Evolutionary conservation across 2,797 vertebrate species (phyloP).

Genomic region (Chrysocyon brachyurus): DNA sequence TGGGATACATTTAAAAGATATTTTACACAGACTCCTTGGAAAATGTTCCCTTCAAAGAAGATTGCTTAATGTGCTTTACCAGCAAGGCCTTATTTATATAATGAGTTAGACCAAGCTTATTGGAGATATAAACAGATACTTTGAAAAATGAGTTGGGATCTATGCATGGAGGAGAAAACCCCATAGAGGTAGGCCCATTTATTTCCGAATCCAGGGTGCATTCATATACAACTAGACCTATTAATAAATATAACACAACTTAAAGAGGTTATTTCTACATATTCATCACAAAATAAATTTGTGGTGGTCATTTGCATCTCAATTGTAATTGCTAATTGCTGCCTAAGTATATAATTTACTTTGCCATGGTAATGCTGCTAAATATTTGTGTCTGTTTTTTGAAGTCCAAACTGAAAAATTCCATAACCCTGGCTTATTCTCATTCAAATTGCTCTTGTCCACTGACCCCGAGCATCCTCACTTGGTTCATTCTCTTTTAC

Average conservation of each 20-base stretch:
- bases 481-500: background rate
- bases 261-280: slow-evolving; percentile 23
- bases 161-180: background rate
- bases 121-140: slow-evolving; percentile 53
- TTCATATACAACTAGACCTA: slow-evolving; percentile 37
- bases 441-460: background rate
- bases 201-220: slow-evolving; percentile 35
- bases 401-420: background rate
- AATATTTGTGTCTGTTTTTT: background rate
- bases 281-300: background rate
- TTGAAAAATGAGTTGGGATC: slow-evolving; percentile 60
- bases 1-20: slow-evolving; percentile 61
- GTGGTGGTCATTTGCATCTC: background rate
- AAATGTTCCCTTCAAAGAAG: slow-evolving; percentile 66
- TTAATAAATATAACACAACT: slow-evolving; percentile 47
- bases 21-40: slow-evolving; percentile 47
- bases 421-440: background rate
- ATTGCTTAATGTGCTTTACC: slow-evolving; percentile 46
- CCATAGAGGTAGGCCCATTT: background rate
- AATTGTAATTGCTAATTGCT: background rate
- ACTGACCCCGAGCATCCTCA: background rate
- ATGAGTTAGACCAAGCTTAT: slow-evolving; percentile 43
- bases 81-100: slow-evolving; percentile 63
- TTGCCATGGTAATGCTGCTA: background rate
- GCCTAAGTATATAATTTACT: background rate